These are phyloP conservation scores for Drosophila subsilvestris DNA, from an alignment of 2,888 invertebrate genomes.

Conservation along the genomic window DNA sequence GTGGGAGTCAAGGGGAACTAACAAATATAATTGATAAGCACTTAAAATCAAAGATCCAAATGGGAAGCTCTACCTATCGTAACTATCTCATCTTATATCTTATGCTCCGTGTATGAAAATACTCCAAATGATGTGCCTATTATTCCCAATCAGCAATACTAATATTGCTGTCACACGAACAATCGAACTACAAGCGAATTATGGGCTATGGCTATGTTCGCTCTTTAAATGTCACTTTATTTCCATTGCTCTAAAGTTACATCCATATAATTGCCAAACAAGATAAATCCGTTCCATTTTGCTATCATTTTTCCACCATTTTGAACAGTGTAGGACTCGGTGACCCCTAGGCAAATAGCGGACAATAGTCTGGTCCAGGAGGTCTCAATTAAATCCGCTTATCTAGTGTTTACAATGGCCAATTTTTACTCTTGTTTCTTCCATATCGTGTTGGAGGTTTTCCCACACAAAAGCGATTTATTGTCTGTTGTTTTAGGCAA, in stretches of 20 bases:
- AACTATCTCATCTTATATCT: too few species aligned
- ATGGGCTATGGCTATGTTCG: background rate
- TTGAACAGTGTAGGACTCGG: slow-evolving; percentile 6
- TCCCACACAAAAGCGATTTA: slow-evolving; percentile 40
- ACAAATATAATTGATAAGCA: too few species aligned
- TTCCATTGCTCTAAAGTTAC: background rate
- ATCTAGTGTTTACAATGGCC: slow-evolving; percentile 48
- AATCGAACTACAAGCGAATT: background rate
- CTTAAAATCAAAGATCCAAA: too few species aligned
- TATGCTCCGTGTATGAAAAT: too few species aligned
- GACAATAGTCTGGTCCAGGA: slow-evolving; percentile 22
- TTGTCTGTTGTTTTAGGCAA: slow-evolving; percentile 37
- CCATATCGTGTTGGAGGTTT: background rate
- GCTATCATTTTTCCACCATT: slow-evolving; percentile 34
- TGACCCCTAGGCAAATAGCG: slow-evolving; percentile 17
- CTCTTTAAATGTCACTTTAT: background rate
- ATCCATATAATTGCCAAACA: background rate
- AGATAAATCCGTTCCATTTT: background rate
- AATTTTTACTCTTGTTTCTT: slow-evolving; percentile 30
- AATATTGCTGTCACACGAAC: too few species aligned
- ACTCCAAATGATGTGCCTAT: background rate
- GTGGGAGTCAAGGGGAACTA: too few species aligned
- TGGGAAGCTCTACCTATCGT: too few species aligned
- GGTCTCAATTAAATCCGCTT: slow-evolving; percentile 46
- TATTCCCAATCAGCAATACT: background rate